Conservation (phyloP, 2,113 vertebrate species). For the Psephotus haematonotus region DNA sequence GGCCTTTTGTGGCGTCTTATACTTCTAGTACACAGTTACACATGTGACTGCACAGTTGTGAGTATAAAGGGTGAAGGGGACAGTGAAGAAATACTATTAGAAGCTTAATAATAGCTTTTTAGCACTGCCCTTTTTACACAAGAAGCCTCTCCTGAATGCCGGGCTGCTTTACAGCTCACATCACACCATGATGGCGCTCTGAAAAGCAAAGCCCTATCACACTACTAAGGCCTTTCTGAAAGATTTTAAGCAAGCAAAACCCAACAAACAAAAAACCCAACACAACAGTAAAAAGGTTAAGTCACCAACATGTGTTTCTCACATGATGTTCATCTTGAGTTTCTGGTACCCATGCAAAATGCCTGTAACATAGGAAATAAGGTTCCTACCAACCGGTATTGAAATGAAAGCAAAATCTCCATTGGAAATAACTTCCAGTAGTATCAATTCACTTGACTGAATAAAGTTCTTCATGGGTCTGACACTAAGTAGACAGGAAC, state of each 20-base stretch:
- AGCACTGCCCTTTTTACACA: neutral
- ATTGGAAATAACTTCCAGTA: neutral
- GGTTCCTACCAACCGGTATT: neutral
- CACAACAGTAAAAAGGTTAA: neutral
- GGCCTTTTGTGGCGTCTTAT: conserved; percentile 40
- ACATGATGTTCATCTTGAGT: neutral
- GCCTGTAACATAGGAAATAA: neutral
- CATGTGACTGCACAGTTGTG: conserved; percentile 30
- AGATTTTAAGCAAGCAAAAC: neutral
- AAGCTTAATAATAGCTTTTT: conserved; percentile 9
- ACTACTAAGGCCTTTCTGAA: neutral
- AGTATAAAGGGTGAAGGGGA: conserved; percentile 30
- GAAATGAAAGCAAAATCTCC: conserved; percentile 13
- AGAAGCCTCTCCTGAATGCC: neutral
- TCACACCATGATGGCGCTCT: fast-evolving
- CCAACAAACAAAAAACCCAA: neutral
- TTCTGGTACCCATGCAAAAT: neutral
- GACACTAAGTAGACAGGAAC: neutral
- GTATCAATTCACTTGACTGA: conserved; percentile 8
- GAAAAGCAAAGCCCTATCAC: neutral
- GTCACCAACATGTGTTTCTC: neutral
- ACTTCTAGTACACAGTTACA: neutral
- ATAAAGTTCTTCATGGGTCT: neutral
- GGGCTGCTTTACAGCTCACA: neutral
- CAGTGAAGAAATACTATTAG: conserved; percentile 23